Evolutionary conservation across 2,888 invertebrate genomes (phyloP).

Genomic region (Acrobasis consociella): DNA sequence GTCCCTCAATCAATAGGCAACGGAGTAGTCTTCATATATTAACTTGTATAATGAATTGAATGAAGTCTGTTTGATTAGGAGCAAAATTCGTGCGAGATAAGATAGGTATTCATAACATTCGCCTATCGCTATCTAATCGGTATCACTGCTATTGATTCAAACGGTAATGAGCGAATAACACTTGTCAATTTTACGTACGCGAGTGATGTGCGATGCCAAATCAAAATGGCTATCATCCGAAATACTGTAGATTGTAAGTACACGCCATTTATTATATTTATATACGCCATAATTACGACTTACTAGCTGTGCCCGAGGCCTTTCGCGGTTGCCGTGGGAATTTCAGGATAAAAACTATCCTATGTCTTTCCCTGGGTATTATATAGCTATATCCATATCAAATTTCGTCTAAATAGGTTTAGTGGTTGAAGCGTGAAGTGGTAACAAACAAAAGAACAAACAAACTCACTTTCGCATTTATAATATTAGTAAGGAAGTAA

Average conservation of each 20-base stretch:
- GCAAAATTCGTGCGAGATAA: slow-evolving; percentile 57
- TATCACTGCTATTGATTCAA: slow-evolving; percentile 59
- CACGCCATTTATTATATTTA: no score
- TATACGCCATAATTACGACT: no score
- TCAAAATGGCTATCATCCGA: slow-evolving; percentile 34
- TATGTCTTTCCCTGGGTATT: no score
- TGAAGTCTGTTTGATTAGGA: slow-evolving; percentile 6
- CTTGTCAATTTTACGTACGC: slow-evolving; percentile 42
- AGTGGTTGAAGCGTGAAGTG: no score
- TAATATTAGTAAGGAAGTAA: no score
- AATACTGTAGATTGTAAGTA: slow-evolving; percentile 39
- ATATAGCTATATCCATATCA: no score
- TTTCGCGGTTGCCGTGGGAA: no score
- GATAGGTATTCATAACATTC: slow-evolving; percentile 61
- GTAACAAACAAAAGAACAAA: no score
- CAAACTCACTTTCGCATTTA: no score
- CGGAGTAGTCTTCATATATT: neutral
- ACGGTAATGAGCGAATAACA: slow-evolving; percentile 49
- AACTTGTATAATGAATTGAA: neutral
- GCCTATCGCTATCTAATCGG: slow-evolving; percentile 64
- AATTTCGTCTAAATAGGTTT: no score
- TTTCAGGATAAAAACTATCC: no score
- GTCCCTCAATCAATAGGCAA: neutral
- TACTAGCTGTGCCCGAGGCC: no score
- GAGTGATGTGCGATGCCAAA: slow-evolving; percentile 29